Base-by-base conservation (phyloP, 1,140 invertebrate genomes). In the Drosophila miranda region DNA sequence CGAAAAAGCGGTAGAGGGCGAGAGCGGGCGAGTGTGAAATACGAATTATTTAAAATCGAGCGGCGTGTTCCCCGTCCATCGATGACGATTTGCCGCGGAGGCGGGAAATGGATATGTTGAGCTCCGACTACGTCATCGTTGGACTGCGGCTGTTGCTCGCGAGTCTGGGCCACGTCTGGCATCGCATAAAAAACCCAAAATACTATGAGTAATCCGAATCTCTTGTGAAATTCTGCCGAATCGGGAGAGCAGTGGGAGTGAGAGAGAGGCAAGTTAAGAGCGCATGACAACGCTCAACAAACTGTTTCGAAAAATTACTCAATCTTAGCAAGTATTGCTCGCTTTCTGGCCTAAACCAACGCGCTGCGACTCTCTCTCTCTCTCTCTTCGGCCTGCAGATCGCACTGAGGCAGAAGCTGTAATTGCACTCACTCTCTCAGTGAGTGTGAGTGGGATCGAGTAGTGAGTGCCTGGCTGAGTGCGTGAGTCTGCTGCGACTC, bases 201-300 rank as follows among this genome's bases (percentile, higher is more conserved):
- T 44, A 51, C 71, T 73, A 78, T 89, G 86, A 86, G 74, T 89
- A 89, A 89, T 89, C 58, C 5, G 44, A 55, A 72, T 78, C 81
- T 89, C 86, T 89, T 76, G 75, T 89, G 86, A 89, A 89, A 89
- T 89, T 89, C 86, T 63, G 38, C 42, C 60, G 50, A 74, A 63
- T 64, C 21, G 16, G 13, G n/a, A 64, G 21, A 55, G 14, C 14
- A 50, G 30, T 16, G 49, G 44, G 45, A 60, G 67, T n/a, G 41
- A 54, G 26, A 14, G 23, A 6, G 21, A 61, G 51, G 11, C 16
- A 30, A 3, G 1, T 19, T 19, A 13, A 0, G 13, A 11, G 52
- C 42, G 72, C 38, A 63, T 68, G 79, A 75, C 71, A 84, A 83
- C 48, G 45, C 72, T 49, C 42, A 60, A 48, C 23, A 56, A 41